Conservation (phyloP, 2,113 vertebrate genomes). For the Phyllostomus hastatus region DNA sequence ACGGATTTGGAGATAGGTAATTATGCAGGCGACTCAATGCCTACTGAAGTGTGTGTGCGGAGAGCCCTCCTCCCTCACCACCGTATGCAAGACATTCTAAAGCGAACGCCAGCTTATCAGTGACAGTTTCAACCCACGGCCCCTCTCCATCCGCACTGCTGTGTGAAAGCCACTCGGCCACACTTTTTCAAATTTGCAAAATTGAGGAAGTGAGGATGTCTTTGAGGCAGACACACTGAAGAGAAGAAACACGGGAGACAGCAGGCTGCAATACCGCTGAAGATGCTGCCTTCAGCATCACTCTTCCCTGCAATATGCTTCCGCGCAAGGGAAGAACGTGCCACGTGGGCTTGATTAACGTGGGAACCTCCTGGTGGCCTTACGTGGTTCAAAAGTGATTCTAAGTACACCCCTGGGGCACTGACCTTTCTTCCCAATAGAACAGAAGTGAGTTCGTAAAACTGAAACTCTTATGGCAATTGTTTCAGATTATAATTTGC, state of each 20-base stretch:
- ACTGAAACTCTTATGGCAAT: not conserved
- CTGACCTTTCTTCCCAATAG: constrained; percentile 57
- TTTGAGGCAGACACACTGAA: constrained; percentile 51
- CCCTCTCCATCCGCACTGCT: not conserved
- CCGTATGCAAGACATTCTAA: not conserved
- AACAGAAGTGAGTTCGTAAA: constrained; percentile 39
- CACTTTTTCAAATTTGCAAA: constrained; percentile 49
- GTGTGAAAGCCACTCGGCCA: not conserved
- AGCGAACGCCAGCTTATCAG: not conserved
- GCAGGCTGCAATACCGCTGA: constrained; percentile 26
- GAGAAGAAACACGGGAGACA: constrained; percentile 39
- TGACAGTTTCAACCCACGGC: not conserved
- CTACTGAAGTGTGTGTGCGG: not conserved
- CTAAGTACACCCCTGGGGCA: not conserved
- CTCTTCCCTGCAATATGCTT: constrained; percentile 55
- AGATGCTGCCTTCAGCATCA: constrained; percentile 15
- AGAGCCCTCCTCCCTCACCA: not conserved
- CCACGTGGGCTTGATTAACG: not conserved
- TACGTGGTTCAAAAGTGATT: constrained; percentile 25
- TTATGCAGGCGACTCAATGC: not conserved
- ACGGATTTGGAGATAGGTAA: not conserved
- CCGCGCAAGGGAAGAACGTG: not conserved
- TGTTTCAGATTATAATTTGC: not conserved
- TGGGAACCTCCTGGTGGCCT: constrained; percentile 35
- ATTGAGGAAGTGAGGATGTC: constrained; percentile 30